These are phyloP conservation scores for Operophtera brumata DNA, from an alignment of 2,888 invertebrate genomes.

Conservation along the genomic window DNA sequence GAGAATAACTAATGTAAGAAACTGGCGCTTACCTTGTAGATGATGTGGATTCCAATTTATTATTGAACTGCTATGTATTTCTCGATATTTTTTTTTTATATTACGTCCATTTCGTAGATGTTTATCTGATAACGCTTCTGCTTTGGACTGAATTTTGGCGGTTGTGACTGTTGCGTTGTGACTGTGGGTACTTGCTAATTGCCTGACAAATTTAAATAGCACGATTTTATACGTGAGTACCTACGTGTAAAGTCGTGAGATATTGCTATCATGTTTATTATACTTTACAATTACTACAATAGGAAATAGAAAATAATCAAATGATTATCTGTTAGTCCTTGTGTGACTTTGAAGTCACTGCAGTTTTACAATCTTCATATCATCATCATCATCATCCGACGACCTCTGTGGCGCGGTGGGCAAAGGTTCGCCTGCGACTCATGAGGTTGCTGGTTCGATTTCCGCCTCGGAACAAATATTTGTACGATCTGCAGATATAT, in stretches of 20 bases:
- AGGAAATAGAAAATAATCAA: too few species aligned
- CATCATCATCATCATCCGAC: too few species aligned
- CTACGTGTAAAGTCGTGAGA: constrained; percentile 7
- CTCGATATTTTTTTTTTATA: not conserved
- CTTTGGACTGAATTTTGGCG: constrained; percentile 46
- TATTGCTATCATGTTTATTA: not conserved
- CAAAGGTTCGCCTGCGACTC: too few species aligned
- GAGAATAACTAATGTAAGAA: not conserved
- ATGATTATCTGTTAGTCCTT: too few species aligned
- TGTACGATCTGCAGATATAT: too few species aligned
- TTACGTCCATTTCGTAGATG: constrained; percentile 10
- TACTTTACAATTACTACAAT: not conserved
- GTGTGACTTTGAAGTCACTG: too few species aligned
- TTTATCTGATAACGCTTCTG: constrained; percentile 13
- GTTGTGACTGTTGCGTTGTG: constrained; percentile 34
- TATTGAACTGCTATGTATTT: not conserved
- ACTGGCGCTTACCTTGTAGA: not conserved
- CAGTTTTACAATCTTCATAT: too few species aligned
- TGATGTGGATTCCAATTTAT: too few species aligned
- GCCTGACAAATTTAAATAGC: constrained; percentile 56
- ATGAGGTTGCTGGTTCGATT: too few species aligned
- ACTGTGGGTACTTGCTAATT: constrained; percentile 53
- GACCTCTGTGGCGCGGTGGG: too few species aligned
- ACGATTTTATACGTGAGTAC: constrained; percentile 50
- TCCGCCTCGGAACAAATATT: too few species aligned